These are phyloP conservation scores for Lontra canadensis DNA, from an alignment of 2,113 vertebrate genomes.

Conservation along the genomic window DNA sequence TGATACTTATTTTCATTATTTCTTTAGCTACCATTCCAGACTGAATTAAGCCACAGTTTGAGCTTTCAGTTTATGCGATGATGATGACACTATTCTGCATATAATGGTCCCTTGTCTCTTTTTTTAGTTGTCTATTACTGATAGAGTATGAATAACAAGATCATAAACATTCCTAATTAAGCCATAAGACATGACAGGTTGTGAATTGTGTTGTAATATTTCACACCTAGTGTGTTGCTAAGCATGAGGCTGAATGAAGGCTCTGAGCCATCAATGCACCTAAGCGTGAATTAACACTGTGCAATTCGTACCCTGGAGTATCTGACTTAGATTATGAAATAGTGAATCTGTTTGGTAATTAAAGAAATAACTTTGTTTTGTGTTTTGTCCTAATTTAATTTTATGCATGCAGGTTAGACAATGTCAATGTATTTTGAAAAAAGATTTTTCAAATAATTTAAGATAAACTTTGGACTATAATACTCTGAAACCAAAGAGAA, in stretches of 20 bases:
- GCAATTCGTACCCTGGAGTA: background rate
- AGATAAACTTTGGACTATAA: background rate
- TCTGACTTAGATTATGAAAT: conserved; percentile 59
- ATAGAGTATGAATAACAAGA: conserved; percentile 72
- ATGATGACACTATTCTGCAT: conserved; percentile 59
- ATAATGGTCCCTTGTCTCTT: conserved; percentile 67
- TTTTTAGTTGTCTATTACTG: conserved; percentile 63
- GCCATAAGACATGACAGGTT: conserved; percentile 65
- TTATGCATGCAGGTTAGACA: background rate
- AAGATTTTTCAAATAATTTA: background rate
- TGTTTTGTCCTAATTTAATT: background rate
- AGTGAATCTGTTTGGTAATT: conserved; percentile 30
- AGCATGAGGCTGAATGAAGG: conserved; percentile 51
- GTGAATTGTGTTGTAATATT: conserved; percentile 74
- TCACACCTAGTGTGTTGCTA: conserved; percentile 62
- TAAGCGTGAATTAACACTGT: conserved; percentile 48
- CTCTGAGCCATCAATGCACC: conserved; percentile 36
- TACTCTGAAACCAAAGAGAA: background rate
- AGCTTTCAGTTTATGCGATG: conserved; percentile 60
- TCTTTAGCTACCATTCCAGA: conserved; percentile 23
- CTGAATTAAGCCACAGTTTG: conserved; percentile 62
- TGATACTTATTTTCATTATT: conserved; percentile 53
- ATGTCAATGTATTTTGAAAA: background rate
- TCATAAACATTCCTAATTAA: conserved; percentile 78
- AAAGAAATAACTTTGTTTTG: conserved; percentile 11